A percentile compares a stretch with the other conserved stretches of the same genome.
Evolutionary conservation across 2,888 invertebrate genomes (phyloP).

Genomic region (Drosophila yooni): DNA sequence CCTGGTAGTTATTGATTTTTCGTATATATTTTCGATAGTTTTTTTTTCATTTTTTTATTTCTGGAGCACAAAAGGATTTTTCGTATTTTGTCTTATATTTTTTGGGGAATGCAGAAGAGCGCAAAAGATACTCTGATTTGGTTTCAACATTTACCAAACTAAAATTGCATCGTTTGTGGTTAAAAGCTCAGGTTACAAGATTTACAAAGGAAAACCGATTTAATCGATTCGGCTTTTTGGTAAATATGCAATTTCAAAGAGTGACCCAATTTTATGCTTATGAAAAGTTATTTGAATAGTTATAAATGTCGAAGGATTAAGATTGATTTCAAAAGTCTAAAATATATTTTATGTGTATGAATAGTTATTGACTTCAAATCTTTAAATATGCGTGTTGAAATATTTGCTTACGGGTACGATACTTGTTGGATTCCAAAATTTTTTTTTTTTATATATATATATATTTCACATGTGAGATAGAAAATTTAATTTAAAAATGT

Average conservation of each 20-base stretch:
- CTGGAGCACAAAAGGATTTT: slow-evolving; percentile 23
- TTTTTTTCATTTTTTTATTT: neutral
- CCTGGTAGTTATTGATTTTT: slow-evolving; percentile 49
- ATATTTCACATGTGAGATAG: too few species aligned
- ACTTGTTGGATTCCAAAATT: too few species aligned
- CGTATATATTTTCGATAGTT: slow-evolving; percentile 16
- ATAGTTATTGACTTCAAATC: too few species aligned
- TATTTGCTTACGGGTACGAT: too few species aligned
- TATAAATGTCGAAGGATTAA: neutral
- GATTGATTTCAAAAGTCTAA: too few species aligned
- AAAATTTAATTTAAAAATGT: too few species aligned
- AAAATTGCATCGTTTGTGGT: slow-evolving; percentile 21
- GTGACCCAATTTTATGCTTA: neutral
- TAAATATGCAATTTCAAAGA: neutral
- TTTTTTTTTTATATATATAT: too few species aligned
- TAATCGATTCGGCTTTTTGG: slow-evolving; percentile 2
- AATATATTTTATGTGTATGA: too few species aligned
- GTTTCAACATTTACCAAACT: neutral
- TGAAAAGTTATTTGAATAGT: neutral
- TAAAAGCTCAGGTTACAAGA: slow-evolving; percentile 9
- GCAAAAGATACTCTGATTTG: slow-evolving; percentile 7
- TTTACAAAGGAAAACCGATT: slow-evolving; percentile 10
- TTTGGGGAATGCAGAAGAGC: neutral
- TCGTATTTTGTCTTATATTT: neutral
- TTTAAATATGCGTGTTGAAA: too few species aligned